Base-by-base conservation (phyloP, 92 coral and sea anemone genomes). In the Hydrozoanthus gracilis region DNA sequence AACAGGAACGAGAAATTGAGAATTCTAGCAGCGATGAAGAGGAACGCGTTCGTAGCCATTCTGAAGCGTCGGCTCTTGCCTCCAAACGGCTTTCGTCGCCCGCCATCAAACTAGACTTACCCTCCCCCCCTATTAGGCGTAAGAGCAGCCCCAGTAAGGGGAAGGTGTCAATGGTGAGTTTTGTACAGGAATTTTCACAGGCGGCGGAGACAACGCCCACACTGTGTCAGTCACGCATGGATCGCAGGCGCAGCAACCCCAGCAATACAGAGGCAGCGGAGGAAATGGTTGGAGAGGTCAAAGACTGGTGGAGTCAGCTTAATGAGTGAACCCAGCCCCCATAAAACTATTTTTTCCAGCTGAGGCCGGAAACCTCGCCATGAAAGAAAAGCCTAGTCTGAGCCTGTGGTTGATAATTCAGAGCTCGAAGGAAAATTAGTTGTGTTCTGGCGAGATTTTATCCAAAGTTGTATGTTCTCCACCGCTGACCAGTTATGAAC, bases 11-110 rank as follows among this genome's bases (percentile, higher is more conserved):
- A 10, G 96, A 93, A 71, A 91, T 87, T 11, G 95, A 93, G 61
- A 90, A 88, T 11, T 88, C 89, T 15, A 94, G 98, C 79, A 92
- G 98, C 71, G 98, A 94, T 55, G 96, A 93, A 70, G 96, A 93
- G 17, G 98, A 93, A 16, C 90, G 73, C 83, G 86, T 71, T 83
- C 89, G 79, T 8, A 65, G 39, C 75, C 86, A 66, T 77, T 84
- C 77, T 35, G 86, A 66, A 27, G 83, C 76, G 66, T 86, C 44
- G 55, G 39, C 69, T 73, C 98, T 18, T 64, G 86, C 15, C 88
- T 86, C 61, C 89, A 95, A 54, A 93, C 95, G 46, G 89, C 92
- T 78, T 55, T 94, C 55, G 87, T 94, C 65, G 86, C 94, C 68
- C 89, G 73, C 72, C 74, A 80, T 80, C 8, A 80, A 65, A 66